Evolutionary conservation across 1,140 invertebrate species (phyloP).

Genomic region (Capitella teleta): DNA sequence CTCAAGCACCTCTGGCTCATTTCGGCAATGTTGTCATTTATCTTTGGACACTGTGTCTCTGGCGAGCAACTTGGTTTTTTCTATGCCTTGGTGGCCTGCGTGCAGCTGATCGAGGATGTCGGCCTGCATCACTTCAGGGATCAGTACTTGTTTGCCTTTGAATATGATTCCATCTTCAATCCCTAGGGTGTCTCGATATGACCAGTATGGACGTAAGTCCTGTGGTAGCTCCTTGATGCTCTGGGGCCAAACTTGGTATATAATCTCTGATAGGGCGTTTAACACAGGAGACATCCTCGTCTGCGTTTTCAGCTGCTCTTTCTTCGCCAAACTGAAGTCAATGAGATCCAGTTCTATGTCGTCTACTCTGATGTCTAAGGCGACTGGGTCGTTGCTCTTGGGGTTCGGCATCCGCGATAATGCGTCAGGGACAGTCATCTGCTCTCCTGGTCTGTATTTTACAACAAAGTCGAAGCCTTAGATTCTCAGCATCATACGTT

Average conservation of each 20-base stretch:
- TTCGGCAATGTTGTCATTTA: too few relatives aligned
- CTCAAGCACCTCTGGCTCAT: too few relatives aligned
- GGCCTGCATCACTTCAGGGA: background rate
- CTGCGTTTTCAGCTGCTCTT: too few relatives aligned
- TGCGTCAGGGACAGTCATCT: constrained; percentile 36
- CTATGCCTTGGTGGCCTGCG: background rate
- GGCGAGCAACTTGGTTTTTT: too few relatives aligned
- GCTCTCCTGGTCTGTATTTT: constrained; percentile 29
- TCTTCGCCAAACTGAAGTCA: constrained; percentile 5
- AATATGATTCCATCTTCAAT: background rate
- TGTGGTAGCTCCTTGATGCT: constrained; percentile 2
- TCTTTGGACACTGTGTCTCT: too few relatives aligned
- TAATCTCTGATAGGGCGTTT: background rate
- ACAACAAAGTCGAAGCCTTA: constrained; percentile 40
- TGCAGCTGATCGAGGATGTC: background rate
- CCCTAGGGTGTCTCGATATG: background rate
- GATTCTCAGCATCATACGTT: constrained; percentile 39
- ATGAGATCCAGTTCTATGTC: background rate
- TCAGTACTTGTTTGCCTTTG: constrained; percentile 1
- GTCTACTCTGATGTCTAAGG: background rate
- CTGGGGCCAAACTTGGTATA: background rate
- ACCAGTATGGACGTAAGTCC: constrained; percentile 3
- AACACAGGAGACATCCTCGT: background rate
- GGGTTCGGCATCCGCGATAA: constrained; percentile 11
- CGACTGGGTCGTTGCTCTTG: background rate